phyloP scores from a whole-genome alignment of 2,797 vertebrate species.

The Arremon aurantiirostris region DNA sequence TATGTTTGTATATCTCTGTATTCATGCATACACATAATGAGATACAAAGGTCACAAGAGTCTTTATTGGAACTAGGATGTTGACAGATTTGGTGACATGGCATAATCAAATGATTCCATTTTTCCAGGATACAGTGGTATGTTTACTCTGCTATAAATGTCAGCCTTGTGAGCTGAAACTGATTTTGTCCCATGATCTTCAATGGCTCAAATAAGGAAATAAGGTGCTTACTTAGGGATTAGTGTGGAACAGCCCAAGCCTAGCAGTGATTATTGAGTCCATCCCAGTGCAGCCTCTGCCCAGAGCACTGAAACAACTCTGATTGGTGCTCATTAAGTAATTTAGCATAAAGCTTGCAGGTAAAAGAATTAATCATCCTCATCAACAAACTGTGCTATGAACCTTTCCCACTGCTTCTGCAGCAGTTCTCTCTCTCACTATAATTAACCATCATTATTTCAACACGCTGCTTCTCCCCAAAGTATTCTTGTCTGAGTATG shows the following conservation, averaged over 20 bases:
- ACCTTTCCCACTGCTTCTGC: not conserved
- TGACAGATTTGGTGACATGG: not conserved
- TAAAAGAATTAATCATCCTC: not conserved
- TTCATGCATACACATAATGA: not conserved
- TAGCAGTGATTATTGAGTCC: accelerated
- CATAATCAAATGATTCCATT: not conserved
- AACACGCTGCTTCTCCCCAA: not conserved
- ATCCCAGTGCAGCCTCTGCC: not conserved
- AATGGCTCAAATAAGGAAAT: not conserved
- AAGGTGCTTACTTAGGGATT: slow-evolving; percentile 20
- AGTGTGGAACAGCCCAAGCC: not conserved
- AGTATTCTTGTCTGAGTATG: not conserved
- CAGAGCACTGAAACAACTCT: not conserved
- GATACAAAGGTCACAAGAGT: not conserved
- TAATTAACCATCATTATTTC: not conserved
- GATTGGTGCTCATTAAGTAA: not conserved
- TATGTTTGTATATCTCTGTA: not conserved
- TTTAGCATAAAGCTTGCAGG: not conserved
- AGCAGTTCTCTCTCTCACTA: not conserved
- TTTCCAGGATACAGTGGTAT: not conserved
- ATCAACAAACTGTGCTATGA: not conserved
- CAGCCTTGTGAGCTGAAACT: not conserved
- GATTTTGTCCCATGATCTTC: not conserved
- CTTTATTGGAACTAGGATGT: not conserved
- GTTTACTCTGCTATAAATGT: not conserved